Conservation (phyloP, 2,888 invertebrate species). For the Oscheius onirici region DNA sequence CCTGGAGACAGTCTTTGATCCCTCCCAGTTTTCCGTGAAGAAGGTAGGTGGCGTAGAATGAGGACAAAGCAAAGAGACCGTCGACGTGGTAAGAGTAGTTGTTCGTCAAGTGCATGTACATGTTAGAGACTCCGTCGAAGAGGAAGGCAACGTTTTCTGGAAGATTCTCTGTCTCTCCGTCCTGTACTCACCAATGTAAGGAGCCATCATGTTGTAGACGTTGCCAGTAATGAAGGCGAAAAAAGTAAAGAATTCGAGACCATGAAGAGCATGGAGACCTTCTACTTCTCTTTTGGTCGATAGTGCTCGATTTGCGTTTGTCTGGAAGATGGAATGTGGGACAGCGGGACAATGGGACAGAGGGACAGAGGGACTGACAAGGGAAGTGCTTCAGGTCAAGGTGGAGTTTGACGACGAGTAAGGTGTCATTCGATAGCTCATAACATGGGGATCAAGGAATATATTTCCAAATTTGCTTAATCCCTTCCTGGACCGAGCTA, state of each 20-base stretch:
- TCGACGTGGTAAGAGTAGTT: constrained; percentile 62
- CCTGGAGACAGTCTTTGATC: constrained; percentile 30
- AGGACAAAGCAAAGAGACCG: constrained; percentile 63
- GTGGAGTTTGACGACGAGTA: too few relatives aligned
- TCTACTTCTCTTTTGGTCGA: constrained; percentile 45
- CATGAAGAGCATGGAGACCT: constrained; percentile 50
- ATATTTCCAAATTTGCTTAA: too few relatives aligned
- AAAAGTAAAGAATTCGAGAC: constrained; percentile 50
- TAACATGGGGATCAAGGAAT: too few relatives aligned
- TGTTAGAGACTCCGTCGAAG: constrained; percentile 53
- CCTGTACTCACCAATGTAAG: constrained; percentile 63
- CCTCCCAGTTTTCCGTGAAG: constrained; percentile 41
- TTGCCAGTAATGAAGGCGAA: constrained; percentile 59
- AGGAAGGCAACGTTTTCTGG: constrained; percentile 68
- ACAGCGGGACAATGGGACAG: too few relatives aligned
- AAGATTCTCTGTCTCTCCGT: constrained; percentile 9
- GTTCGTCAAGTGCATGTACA: constrained; percentile 61
- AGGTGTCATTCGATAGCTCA: too few relatives aligned
- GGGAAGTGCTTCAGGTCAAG: too few relatives aligned
- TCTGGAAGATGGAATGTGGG: constrained; percentile 13
- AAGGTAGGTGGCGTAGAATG: constrained; percentile 60
- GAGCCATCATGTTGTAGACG: constrained; percentile 66
- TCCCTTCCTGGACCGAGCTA: too few relatives aligned
- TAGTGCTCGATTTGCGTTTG: constrained; percentile 46
- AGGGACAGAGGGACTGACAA: too few relatives aligned